Base-by-base conservation (phyloP, 37 sponge, comb jelly and placozoan species). In the Ephydatia muelleri region DNA sequence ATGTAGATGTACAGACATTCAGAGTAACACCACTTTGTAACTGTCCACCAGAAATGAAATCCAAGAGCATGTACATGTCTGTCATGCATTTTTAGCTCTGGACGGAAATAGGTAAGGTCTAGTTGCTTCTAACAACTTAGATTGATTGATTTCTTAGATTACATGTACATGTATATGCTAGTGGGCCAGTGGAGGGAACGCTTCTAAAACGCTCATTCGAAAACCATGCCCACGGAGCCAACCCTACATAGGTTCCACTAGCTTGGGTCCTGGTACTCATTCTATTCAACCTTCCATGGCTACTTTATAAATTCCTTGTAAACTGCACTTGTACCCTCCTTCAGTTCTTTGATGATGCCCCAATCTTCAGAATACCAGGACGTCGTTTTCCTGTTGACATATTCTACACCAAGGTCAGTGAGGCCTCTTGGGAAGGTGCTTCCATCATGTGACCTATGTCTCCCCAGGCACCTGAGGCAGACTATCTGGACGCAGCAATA, bases 321-420 rank as follows among this genome's bases (percentile, higher is more conserved):
- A 19, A 1, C 16, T 57, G 9, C 9, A 19, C 0, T 14, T 57
- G 57, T 27, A 22, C 29, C 27, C 25, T 27, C 29, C 16, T 86
- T 16, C 35, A 93, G 88, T 99, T 99, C 81, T 99, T 99, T 94
- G 99, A 99, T 88, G 97, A 97, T 80, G 99, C 99, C 75, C 97
- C 95, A 5, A 91, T 97, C 25, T 99, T 99, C 80, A 85, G 94
- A 35, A 97, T 99, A 26, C 99, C 99, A n/a, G 99, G 99, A n/a
- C 37, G 99, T 34, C 66, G 99, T 26, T 99, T 85, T 80, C 97
- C 97, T 43, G 97, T 99, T 29, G 99, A 99, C n/a, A 95, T 99
- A 31, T 99, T 87, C 86, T 97, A 99, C 70, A 97, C 99, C 21
- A 99, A 99, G 85, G 95, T 92, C 32, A 57, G 30, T 8, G 12